Base-by-base conservation (phyloP, 2,797 vertebrate species). In the Craterocephalus amniculus region DNA sequence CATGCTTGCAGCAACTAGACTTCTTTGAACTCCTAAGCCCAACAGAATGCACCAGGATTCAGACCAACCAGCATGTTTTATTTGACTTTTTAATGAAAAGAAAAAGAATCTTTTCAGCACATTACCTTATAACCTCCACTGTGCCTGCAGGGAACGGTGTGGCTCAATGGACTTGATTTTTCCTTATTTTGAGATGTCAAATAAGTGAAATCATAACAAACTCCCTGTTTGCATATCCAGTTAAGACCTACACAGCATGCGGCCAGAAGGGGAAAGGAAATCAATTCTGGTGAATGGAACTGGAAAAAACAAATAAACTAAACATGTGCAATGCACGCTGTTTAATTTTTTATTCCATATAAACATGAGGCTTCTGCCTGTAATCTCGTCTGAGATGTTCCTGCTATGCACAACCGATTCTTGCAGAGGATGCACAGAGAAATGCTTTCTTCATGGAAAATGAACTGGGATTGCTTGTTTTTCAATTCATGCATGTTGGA, bases 361-460 rank as follows among this genome's bases (percentile, higher is more conserved):
- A 61, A 76, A 68, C 48, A 18, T 32, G 2, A 29, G 20, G 26
- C 20, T 62, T 58, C 58, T 71, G 48, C 6, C 12, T 4, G 14
- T 60, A 62, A 73, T 64, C n/a, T 58, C 60, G 32, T 65, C 26
- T 34, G 29, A 27, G 18, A 31, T 7, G 2, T 16, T 13, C 12
- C 20, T 4, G 24, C 11, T 36, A 3, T 36, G 35, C 35, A 36
- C 35, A 36, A 8, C 11, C 40, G 18, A 70, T 48, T 34, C 16
- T 40, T 68, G 9, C 48, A 5, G 57, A 48, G 20, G 2, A 13
- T 27, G 35, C 54, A 32, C 45, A 34, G 58, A 1, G 36, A 58
- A 22, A n/a, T 34, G 16, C 18, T 49, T 7, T 58, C 49, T 66
- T 70, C 32, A 54, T 61, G 43, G 52, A 61, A 72, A 70, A 66